Evolutionary conservation across 2,888 invertebrate genomes (phyloP), one percentile per base, ranked within the genome.

Genomic region (Lucinisca nassula): DNA sequence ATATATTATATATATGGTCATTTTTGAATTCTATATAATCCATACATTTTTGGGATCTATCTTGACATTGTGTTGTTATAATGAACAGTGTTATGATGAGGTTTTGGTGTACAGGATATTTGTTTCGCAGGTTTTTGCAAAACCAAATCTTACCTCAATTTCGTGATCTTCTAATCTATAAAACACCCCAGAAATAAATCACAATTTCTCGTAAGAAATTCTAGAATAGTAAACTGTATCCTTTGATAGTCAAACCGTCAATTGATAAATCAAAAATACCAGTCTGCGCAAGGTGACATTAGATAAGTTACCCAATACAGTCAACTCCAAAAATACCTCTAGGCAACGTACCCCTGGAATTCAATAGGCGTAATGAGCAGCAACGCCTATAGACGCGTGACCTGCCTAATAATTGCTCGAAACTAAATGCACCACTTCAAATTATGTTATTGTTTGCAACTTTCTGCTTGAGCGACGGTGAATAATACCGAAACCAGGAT

Each of bases 361-460:
- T 35, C 67, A 67, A 67, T 67, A 35, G 67, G 21, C 67, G 35
- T 67, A 67, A 58, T 58, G 67, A 67, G 32, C 35, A 35, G 35
- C 35, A 67, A 67, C 30, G 67, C 27, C 67, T 35, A 67, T 67
- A 67, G 67, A 67, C 67, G 67, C 67, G 67, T 67, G 67, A 67
- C 67, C 35, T 30, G 67, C 35, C 35, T 30, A 67, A 67, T 67
- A 35, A 67, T 30, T 35, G 35, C 67, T 67, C 35, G 24, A 67
- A 67, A 67, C 21, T 67, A 67, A 67, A 67, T 67, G 67, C 67
- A 67, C 35, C 67, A 35, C 67, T 67, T 61, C 6, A 67, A 67
- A 35, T 35, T 67, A n/a, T 67, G 67, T 67, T 67, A 67, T 67
- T 67, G 67, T 67, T 67, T 67, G 67, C 67, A 35, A 30, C 27